Conservation (phyloP, 2,888 invertebrate species). For the Molorchus minor region DNA sequence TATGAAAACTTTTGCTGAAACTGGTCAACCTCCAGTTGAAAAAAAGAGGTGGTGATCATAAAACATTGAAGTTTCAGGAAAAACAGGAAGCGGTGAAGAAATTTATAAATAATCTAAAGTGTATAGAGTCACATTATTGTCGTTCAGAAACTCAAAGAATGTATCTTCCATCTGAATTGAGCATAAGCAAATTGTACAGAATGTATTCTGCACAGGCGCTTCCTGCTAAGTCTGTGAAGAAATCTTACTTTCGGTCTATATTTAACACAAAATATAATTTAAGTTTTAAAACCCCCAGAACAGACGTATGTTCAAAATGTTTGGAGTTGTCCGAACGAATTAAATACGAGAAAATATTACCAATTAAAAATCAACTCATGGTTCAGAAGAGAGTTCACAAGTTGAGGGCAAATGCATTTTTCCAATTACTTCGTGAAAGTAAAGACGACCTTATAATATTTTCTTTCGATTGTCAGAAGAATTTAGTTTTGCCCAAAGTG, state of each 20-base stretch:
- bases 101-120: background rate
- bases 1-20: background rate
- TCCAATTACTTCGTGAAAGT: slow-evolving; percentile 1
- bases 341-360: background rate
- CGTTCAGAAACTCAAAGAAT: background rate
- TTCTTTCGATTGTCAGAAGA: slow-evolving; percentile 28
- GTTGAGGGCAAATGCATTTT: slow-evolving; percentile 12
- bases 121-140: background rate
- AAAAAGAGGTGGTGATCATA: background rate
- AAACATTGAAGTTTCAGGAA: background rate
- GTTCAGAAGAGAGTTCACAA: background rate
- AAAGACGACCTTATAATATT: background rate
- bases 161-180: background rate
- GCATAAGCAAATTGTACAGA: background rate
- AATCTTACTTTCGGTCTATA: background rate
- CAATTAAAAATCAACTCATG: background rate
- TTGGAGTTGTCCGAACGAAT: background rate
- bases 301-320: slow-evolving; percentile 3
- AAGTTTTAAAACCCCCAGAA: background rate
- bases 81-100: background rate
- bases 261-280: background rate
- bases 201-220: background rate
- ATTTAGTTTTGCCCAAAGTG: slow-evolving; percentile 24
- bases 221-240: background rate
- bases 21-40: background rate